phyloP scores from a whole-genome alignment of 1,140 invertebrate genomes.

The Uloborus diversus region DNA sequence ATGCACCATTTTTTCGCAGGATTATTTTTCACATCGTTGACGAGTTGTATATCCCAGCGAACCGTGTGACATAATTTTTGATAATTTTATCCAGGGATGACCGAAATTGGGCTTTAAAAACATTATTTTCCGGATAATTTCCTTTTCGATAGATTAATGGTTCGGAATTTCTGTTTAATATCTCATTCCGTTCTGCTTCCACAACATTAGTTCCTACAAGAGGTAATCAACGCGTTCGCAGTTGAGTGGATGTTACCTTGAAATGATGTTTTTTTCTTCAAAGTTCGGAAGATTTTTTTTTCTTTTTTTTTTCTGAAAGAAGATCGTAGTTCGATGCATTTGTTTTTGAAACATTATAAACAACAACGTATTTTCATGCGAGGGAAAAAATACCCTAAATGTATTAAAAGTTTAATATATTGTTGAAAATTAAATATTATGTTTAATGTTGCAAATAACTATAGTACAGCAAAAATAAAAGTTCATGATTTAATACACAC shows the following conservation, averaged over 20 bases:
- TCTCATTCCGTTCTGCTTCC: constrained; percentile 51
- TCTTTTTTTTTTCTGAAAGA: too few relatives aligned
- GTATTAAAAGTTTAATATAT: too few relatives aligned
- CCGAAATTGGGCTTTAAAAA: constrained; percentile 23
- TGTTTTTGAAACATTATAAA: too few relatives aligned
- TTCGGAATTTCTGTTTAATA: constrained; percentile 51
- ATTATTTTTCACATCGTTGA: too few relatives aligned
- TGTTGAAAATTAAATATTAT: too few relatives aligned
- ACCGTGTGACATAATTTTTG: constrained; percentile 26
- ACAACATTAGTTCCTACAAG: constrained; percentile 39
- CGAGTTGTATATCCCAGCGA: not conserved
- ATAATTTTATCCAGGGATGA: constrained; percentile 31
- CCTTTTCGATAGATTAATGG: constrained; percentile 40
- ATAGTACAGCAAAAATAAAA: too few relatives aligned
- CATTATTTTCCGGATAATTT: constrained; percentile 47
- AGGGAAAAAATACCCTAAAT: not conserved
- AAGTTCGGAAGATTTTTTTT: not conserved
- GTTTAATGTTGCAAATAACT: too few relatives aligned
- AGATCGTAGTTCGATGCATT: too few relatives aligned
- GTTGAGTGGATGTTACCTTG: constrained; percentile 21
- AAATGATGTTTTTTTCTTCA: constrained; percentile 12
- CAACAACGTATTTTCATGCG: too few relatives aligned
- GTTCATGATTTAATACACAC: too few relatives aligned
- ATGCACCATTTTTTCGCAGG: too few relatives aligned
- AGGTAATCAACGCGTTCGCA: constrained; percentile 43